Percentiles rank a stretch among this genome's conserved stretches.
Conservation (phyloP, 2,797 vertebrate species). For the Lagorchestes hirsutus region DNA sequence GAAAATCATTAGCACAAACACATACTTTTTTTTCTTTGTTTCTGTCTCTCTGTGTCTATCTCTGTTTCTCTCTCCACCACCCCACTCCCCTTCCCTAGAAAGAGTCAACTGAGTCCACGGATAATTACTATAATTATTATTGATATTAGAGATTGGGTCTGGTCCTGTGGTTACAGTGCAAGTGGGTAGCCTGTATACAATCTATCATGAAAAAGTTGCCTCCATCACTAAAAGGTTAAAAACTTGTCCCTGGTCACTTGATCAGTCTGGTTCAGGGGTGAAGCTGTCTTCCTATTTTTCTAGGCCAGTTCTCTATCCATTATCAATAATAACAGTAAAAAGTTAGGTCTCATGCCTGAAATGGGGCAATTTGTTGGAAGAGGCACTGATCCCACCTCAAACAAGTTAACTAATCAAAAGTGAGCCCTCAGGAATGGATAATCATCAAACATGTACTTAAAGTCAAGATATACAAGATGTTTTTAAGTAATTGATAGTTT, state of each 20-base stretch:
- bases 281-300: neutral
- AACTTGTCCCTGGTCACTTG: neutral
- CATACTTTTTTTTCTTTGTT: neutral
- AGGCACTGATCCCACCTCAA: neutral
- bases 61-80: neutral
- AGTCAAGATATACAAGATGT: neutral
- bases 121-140: neutral
- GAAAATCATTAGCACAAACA: neutral
- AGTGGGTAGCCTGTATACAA: neutral
- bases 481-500: neutral
- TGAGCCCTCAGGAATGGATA: neutral
- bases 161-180: neutral
- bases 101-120: neutral
- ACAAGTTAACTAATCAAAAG: neutral
- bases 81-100: neutral
- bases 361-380: neutral
- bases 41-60: neutral
- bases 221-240: neutral
- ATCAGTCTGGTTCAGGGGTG: neutral
- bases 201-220: neutral
- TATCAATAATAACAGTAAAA: neutral
- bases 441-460: neutral
- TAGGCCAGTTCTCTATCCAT: neutral
- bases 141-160: neutral
- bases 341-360: neutral